Base-by-base conservation (phyloP, 2,113 vertebrate species). In the Podilymbus podiceps region DNA sequence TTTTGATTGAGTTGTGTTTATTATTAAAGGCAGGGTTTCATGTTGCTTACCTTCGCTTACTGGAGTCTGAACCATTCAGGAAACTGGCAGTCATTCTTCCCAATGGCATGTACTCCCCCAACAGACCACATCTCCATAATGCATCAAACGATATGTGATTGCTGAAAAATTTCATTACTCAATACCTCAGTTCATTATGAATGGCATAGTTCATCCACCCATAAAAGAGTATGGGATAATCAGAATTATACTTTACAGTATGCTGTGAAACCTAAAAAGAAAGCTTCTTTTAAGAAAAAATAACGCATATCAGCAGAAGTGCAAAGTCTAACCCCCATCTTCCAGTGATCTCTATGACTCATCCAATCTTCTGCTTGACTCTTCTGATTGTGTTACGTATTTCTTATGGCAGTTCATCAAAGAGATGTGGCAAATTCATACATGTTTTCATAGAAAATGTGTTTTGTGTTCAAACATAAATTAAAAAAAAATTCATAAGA, bases 11-110 rank as follows among this genome's bases (percentile, higher is more conserved):
- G 1, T 24, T 64, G 40, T 56, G 3, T 47, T 82, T 60, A 1
- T 16, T 17, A 35, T 4, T 35, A 47, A 66, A 52, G n/a, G 1
- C 1, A 22, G 0, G 0, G 0, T 50, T 87, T 85, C 25, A 10
- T 30, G 17, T 63, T 88, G 7, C 4, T 77, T 74, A 8, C 5
- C 15, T 74, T 87, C 27, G 38, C 22, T 53, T 33, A 19, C 14
- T 59, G 24, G 27, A 49, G 23, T 85, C 15, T 86, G 38, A 92
- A 33, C 3, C 4, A 25, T 28, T 44, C 25, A 77, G 30, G 21
- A 71, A 63, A 42, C 49, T 60, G 46, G 12, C 12, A 35, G 5
- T 66, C 19, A 50, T 74, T 94, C n/a, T 62, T 28, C 38, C 50
- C 33, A 69, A 27, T 35, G 23, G 3, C 55, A 19, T 24, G 27